A percentile compares a stretch with the other conserved stretches of the same genome.
Evolutionary conservation across 2,797 vertebrate genomes (phyloP).

Genomic region (Limnodromus scolopaceus): DNA sequence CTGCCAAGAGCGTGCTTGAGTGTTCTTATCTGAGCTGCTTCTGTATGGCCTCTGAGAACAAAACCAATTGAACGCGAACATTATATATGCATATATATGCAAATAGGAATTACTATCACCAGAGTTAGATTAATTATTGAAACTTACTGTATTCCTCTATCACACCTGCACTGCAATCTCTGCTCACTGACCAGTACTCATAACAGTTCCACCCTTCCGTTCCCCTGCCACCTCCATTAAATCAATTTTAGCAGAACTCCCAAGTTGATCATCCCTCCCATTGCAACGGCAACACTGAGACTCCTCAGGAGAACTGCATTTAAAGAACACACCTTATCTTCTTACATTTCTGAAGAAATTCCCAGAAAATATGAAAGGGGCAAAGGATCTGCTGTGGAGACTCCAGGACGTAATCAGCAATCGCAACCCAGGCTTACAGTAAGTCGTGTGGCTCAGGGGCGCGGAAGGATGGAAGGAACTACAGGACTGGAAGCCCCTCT

Average conservation of each 20-base stretch:
- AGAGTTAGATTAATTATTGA: neutral
- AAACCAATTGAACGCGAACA: neutral
- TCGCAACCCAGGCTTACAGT: neutral
- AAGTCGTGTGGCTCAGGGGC: accelerated
- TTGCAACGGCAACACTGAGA: neutral
- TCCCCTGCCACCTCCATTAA: neutral
- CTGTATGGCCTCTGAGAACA: neutral
- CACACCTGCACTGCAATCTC: neutral
- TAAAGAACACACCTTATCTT: neutral
- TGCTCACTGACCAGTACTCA: accelerated
- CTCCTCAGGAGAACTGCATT: neutral
- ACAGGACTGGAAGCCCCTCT: neutral
- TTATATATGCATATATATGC: neutral
- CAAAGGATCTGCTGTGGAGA: neutral
- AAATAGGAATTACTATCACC: neutral
- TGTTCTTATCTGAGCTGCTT: neutral
- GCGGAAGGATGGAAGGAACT: accelerated
- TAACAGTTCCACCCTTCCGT: neutral
- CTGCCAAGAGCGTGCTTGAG: neutral
- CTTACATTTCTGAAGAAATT: neutral
- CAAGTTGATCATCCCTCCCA: neutral
- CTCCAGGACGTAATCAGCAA: accelerated
- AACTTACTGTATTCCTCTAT: neutral
- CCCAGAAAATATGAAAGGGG: neutral
- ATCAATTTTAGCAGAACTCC: neutral